Conservation (phyloP, 2,113 vertebrate genomes). For the Stigmatopora argus region DNA sequence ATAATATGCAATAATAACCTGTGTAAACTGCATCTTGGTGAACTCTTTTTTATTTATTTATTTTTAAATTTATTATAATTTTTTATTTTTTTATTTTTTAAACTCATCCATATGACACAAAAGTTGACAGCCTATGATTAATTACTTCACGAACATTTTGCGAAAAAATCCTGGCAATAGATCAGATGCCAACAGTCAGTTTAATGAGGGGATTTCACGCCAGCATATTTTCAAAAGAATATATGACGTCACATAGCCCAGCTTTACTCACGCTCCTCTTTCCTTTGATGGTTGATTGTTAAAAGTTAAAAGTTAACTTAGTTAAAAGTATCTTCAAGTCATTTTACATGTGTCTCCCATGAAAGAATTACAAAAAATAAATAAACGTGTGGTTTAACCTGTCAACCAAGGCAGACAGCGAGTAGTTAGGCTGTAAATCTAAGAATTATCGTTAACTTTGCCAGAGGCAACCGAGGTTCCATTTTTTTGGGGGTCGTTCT, state of each 20-base stretch:
- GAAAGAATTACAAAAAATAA: constrained; percentile 1
- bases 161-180: constrained; percentile 29
- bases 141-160: constrained; percentile 44
- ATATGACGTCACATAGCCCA: constrained; percentile 13
- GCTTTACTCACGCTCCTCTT: neutral
- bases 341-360: constrained; percentile 7
- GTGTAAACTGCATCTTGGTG: no score
- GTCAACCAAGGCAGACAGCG: constrained; percentile 21
- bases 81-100: no score
- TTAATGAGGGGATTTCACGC: constrained; percentile 28
- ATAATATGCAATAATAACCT: no score
- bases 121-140: constrained; percentile 28
- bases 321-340: constrained; percentile 10
- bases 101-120: neutral
- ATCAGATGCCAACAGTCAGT: constrained; percentile 55
- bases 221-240: constrained; percentile 4
- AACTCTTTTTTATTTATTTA: no score
- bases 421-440: constrained; percentile 56
- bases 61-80: no score
- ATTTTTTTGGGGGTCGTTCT: constrained; percentile 10
- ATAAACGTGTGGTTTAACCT: constrained; percentile 23
- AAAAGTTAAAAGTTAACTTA: no score
- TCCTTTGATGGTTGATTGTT: neutral
- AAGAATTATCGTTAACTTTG: constrained; percentile 35
- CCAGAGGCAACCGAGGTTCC: constrained; percentile 43